Evolutionary conservation across 2,797 vertebrate species (phyloP), one percentile per base, ranked within the genome.

Genomic region (Xenentodon cancila): DNA sequence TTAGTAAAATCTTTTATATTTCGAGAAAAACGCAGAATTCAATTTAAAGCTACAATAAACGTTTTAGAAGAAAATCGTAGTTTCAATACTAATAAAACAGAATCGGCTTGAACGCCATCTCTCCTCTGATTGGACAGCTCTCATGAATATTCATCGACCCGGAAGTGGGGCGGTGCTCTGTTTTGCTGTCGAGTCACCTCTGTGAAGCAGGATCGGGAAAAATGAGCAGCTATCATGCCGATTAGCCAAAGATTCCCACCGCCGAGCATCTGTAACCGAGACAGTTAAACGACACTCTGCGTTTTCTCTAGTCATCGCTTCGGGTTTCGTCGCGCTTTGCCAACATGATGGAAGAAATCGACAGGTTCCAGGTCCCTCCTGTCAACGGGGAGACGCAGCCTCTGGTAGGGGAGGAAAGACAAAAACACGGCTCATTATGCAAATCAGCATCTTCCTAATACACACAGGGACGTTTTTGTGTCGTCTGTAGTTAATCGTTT

Each of bases 301-400:
- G 12, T 79, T 69, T 59, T 51, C 47, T 32, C 9, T 1, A 5
- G 55, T 45, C 45, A 13, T 30, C 20, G 80, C 46, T 59, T 88
- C 71, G 53, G 67, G 67, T 74, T 59, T 30, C 20, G 1, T 7
- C 17, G 54, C 50, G 20, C 25, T 30, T 79, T 37, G 75, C 80
- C 92, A 94, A 91, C 91, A 97, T 96, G 96, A 98, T 97, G 96
- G 96, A 97, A 89, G 96, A 97, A 91, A 97, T 96, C 82, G 96
- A 97, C 93, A 93, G 96, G 87, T 97, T 97, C 91, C 96, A 97
- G 88, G 96, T 97, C 71, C 96, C 96, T 85, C 94, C 95, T 78
- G 96, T 96, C 68, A 95, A 95, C 88, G 95, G 95, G 72, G 96
- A 98, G 93, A 96, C 95, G 69, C 95, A 97, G 90, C 96, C 95